phyloP scores from a whole-genome alignment of 2,797 vertebrate species.

The Microhierax caerulescens region DNA sequence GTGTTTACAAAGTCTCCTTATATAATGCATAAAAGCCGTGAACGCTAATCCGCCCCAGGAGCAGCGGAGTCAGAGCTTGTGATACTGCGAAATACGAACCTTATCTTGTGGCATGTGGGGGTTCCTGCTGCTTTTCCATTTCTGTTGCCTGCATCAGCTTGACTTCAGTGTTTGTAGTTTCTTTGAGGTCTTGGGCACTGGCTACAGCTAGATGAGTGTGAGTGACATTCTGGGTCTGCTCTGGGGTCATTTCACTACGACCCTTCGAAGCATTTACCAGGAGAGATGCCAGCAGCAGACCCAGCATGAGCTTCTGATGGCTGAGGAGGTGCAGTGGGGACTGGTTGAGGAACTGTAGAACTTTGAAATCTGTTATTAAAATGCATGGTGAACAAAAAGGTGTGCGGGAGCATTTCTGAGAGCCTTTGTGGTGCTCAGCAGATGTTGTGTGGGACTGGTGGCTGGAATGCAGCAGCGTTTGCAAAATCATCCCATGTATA shows the following conservation, averaged over 20 bases:
- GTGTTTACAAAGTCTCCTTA: not conserved
- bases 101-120: not conserved
- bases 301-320: not conserved
- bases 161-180: not conserved
- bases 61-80: not conserved
- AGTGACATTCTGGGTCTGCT: not conserved
- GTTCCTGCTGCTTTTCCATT: not conserved
- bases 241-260: not conserved
- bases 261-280: not conserved
- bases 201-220: not conserved
- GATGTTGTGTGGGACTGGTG: not conserved
- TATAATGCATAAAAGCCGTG: not conserved
- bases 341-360: not conserved
- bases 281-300: fast-evolving
- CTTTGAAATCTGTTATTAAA: not conserved
- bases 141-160: not conserved
- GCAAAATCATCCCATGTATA: not conserved
- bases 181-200: not conserved
- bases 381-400: not conserved
- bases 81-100: not conserved
- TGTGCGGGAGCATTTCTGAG: not conserved
- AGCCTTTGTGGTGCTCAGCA: not conserved
- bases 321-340: not conserved
- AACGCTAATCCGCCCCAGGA: not conserved
- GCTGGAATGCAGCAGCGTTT: not conserved